Base-by-base conservation (phyloP, 2,797 vertebrate species). In the Gallirallus australis region DNA sequence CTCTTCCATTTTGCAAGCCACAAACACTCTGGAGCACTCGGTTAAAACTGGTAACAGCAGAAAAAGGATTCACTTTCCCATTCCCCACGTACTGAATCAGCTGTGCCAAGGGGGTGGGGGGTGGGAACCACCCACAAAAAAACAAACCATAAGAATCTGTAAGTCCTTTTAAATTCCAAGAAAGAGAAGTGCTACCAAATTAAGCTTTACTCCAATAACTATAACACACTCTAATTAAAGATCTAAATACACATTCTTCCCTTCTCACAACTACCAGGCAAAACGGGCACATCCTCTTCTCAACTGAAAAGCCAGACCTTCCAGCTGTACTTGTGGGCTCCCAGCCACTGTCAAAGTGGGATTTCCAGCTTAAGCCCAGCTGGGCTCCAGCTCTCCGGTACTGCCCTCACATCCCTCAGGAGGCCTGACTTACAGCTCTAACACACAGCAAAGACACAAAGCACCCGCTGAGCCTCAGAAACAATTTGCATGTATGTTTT, bases 381-480 rank as follows among this genome's bases (percentile, higher is more conserved):
- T 42, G 31, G 50, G 48, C 54, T n/a, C 23, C 50, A 60, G 45
- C 45, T 75, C 25, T 54, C 39, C 24, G 18, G 35, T 40, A n/a
- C 19, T 25, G 54, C 23, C 53, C 28, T 70, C 47, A 14, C 1
- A 0, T 11, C 8, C 31, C 53, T 52, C 13, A 1, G 66, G 23
- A 73, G 17, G 15, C 68, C 39, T 21, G 7, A 61, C 33, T 50
- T 59, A 13, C 0, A 70, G 33, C 52, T 48, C 27, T 42, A n/a
- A 40, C 13, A 37, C 11, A 30, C 3, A 2, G 23, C 16, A 75
- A 63, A 54, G 7, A 5, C 12, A 27, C 28, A 40, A 48, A 64
- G n/a, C 8, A 0, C 27, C 13, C 0, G 0, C 11, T 42, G 61
- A 86, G 30, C 35, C 45, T 59, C 76, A 57, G 33, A 28, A 63